Conservation (phyloP, 2,113 vertebrate species). For the Desmodus rotundus region DNA sequence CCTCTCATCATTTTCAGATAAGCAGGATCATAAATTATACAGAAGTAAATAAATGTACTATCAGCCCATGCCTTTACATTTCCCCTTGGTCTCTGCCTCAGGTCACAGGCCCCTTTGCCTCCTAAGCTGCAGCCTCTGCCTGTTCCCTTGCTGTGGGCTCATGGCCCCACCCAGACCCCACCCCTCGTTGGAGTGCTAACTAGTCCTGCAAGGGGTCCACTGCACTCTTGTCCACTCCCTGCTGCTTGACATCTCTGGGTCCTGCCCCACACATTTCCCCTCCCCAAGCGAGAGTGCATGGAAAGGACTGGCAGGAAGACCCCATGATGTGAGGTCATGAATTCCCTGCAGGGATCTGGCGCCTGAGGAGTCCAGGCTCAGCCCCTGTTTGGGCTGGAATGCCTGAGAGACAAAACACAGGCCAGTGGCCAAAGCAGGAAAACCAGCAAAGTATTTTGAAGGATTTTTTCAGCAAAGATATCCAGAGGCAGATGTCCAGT, state of each 20-base stretch:
- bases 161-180: neutral
- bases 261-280: accelerated
- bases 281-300: neutral
- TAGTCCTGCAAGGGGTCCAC: no score
- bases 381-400: neutral
- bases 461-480: neutral
- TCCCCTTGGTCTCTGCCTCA: neutral
- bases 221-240: neutral
- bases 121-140: neutral
- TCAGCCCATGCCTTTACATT: neutral
- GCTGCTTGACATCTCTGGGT: neutral
- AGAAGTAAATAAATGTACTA: neutral
- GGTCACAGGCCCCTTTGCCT: neutral
- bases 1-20: neutral
- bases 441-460: neutral
- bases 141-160: neutral
- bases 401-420: neutral
- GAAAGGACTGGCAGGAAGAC: neutral
- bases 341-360: neutral
- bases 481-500: neutral
- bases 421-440: no score
- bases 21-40: conserved; percentile 27
- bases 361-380: neutral
- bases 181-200: neutral
- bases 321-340: accelerated